Conservation (phyloP, 2,113 vertebrate genomes). For the Eubucco bourcierii region DNA sequence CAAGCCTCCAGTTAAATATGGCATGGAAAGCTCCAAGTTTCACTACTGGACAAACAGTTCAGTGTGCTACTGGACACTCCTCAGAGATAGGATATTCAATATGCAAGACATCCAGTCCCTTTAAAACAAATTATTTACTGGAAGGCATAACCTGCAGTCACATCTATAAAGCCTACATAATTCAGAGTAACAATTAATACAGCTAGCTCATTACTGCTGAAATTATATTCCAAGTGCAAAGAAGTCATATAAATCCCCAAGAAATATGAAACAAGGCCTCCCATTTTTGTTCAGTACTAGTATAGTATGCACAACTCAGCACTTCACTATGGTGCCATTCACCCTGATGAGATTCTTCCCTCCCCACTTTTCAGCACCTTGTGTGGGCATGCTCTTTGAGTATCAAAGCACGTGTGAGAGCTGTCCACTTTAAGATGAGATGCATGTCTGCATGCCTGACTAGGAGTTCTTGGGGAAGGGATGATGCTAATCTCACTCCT, state of each 20-base stretch:
- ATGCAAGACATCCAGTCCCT: neutral
- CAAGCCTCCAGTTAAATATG: neutral
- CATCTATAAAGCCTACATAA: neutral
- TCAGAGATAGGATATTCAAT: neutral
- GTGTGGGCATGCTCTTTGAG: fast-evolving
- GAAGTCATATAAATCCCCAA: neutral
- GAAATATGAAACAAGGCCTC: conserved; percentile 36
- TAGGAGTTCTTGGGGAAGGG: neutral
- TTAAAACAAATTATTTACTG: neutral
- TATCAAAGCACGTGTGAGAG: neutral
- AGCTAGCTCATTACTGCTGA: conserved; percentile 13
- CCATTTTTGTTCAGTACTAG: neutral
- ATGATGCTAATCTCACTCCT: neutral
- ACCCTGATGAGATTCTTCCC: neutral
- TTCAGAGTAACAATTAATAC: conserved; percentile 34
- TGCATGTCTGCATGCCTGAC: fast-evolving
- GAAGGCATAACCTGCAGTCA: neutral
- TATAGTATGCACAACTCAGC: fast-evolving
- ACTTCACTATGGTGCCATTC: neutral
- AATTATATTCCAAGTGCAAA: conserved; percentile 36
- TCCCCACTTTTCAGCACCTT: neutral
- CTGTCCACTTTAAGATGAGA: neutral
- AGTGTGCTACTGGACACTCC: neutral
- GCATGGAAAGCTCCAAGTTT: neutral
- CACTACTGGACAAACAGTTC: neutral